Conservation (phyloP, 2,888 invertebrate genomes). For the Dioctria rufipes region DNA sequence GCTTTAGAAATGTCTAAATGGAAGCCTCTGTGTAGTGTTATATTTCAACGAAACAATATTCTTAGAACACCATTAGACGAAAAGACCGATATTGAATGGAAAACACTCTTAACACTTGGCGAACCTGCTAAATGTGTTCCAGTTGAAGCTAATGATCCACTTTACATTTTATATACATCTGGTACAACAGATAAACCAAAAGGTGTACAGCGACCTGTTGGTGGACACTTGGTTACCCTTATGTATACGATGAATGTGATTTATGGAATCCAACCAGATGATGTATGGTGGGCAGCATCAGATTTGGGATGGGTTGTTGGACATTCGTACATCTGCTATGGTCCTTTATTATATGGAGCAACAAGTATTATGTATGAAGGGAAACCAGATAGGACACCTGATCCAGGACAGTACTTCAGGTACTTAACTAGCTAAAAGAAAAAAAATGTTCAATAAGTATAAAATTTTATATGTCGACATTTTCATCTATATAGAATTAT, state of each 20-base stretch:
- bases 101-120: slow-evolving; percentile 77
- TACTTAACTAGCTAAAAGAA: slow-evolving; percentile 64
- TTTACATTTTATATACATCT: slow-evolving; percentile 94
- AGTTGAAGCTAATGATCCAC: slow-evolving; percentile 89
- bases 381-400: slow-evolving; percentile 95
- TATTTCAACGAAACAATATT: slow-evolving; percentile 84
- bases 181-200: slow-evolving; percentile 84
- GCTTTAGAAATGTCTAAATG: slow-evolving; percentile 82
- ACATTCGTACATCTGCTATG: slow-evolving; percentile 95
- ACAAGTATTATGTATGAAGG: slow-evolving; percentile 92
- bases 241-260: slow-evolving; percentile 88
- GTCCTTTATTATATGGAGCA: slow-evolving; percentile 83
- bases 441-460: too few species aligned
- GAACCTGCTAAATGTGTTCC: slow-evolving; percentile 86
- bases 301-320: slow-evolving; percentile 91
- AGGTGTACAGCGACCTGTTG: slow-evolving; percentile 90
- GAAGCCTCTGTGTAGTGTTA: slow-evolving; percentile 85
- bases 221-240: slow-evolving; percentile 88
- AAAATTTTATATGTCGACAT: not conserved
- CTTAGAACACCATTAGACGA: slow-evolving; percentile 77
- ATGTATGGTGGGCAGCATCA: slow-evolving; percentile 91
- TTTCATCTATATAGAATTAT: slow-evolving; percentile 77
- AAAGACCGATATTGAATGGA: slow-evolving; percentile 84
- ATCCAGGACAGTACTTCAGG: slow-evolving; percentile 93
- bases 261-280: slow-evolving; percentile 85